phyloP scores from a whole-genome alignment of 2,888 invertebrate genomes.

The Calliscelio sp. region DNA sequence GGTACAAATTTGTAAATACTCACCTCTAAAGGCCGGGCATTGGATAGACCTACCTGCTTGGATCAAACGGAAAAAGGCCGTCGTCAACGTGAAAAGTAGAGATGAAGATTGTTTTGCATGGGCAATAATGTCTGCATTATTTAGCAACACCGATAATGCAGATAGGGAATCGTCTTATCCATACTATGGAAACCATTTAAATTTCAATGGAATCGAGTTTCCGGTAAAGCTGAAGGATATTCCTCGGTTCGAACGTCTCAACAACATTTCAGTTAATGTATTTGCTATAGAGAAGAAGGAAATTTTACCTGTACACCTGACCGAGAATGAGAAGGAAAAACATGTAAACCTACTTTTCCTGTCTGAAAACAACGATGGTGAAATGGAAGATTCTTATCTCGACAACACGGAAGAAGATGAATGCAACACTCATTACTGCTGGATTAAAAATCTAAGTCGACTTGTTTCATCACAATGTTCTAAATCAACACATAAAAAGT shows the following conservation, averaged over 20 bases:
- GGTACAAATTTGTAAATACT: no score
- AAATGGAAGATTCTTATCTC: background rate
- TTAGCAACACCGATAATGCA: no score
- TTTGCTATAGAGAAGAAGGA: background rate
- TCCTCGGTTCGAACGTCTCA: background rate
- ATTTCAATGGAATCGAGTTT: background rate
- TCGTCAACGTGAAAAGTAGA: no score
- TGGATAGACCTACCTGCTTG: no score
- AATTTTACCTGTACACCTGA: background rate
- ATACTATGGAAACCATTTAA: background rate
- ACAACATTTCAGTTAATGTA: background rate
- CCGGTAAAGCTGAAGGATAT: background rate
- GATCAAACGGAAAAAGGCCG: no score
- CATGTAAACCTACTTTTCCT: background rate
- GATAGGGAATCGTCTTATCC: no score
- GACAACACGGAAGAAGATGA: no score
- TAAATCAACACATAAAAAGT: background rate
- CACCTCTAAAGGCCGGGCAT: no score
- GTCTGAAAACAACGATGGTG: no score
- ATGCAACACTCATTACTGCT: conserved; percentile 7
- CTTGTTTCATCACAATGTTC: conserved; percentile 9
- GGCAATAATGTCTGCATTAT: no score
- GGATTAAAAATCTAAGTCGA: conserved; percentile 21
- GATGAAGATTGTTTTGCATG: no score
- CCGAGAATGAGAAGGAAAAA: background rate